Base-by-base conservation (phyloP, 2,888 invertebrate species). In the Apodemia duryi region DNA sequence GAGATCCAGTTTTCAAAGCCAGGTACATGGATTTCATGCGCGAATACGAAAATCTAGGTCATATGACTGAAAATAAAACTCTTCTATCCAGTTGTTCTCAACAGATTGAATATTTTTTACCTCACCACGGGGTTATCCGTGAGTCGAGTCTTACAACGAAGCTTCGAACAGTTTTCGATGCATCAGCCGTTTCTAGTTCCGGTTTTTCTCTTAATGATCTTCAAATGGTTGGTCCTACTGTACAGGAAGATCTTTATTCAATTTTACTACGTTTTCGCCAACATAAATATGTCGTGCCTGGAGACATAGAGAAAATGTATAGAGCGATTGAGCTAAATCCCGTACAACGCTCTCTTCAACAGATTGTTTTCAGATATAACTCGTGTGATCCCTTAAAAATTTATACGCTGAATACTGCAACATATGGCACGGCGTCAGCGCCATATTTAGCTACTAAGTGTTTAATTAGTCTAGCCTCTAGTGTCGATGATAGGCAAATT, bases 341-440 rank as follows among this genome's bases (percentile, higher is more conserved):
- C 21, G 21, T 2, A 7, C 52, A 52, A 52, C 52, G 52, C 28
- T 21, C 57, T 43, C 43, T 63, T 21, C 57, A 66, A 52, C 54
- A 38, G 41, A 63, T 67, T 13, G 35, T 54, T 61, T 63, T 63
- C 32, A 41, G 63, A 2, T 41, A 60, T 28, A 49, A 67, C 5
- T 21, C 52, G 11, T 32, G 43, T 11, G 29, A 72, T 49, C 66
- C 67, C 6, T 43, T 72, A 9, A 69, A 70, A 67, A 67, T 64
- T 11, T 72, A 67, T 51, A 69, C 41, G 13, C 11, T 71, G 9
- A 74, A 72, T 21, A 73, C 71, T 1, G 66, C 73, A 3, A 73
- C 71, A 6, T 76, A 74, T 52, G 74, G 73, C 10, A 73, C 70
- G 7, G 69, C 74, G 29, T 73, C 70, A 43, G 74, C 74, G 0